phyloP scores from a whole-genome alignment of 2,888 invertebrate genomes.

The Stenodera caucasica region DNA sequence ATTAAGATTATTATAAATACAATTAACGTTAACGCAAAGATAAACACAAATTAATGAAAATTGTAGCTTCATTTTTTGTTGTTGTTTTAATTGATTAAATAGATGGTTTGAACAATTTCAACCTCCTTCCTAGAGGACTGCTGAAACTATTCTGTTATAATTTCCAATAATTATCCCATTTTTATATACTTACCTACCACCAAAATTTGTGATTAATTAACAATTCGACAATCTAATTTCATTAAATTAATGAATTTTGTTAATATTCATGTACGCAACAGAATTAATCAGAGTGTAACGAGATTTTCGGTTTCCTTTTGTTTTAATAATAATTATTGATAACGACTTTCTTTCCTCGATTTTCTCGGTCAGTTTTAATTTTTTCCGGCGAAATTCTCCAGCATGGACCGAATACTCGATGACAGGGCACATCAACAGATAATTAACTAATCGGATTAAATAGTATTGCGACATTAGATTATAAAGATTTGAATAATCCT shows the following conservation, averaged over 20 bases:
- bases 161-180: background rate
- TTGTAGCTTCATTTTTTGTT: conserved; percentile 20
- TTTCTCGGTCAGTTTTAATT: too few species aligned
- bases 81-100: too few species aligned
- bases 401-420: too few species aligned
- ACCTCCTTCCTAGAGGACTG: conserved; percentile 18
- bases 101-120: conserved; percentile 2
- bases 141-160: conserved; percentile 9
- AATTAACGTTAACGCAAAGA: conserved; percentile 7
- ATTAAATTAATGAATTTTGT: too few species aligned
- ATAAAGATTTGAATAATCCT: background rate
- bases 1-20: background rate
- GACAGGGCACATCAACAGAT: background rate
- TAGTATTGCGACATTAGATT: background rate
- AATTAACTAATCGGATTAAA: background rate
- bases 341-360: too few species aligned
- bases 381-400: background rate
- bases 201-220: too few species aligned
- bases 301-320: too few species aligned
- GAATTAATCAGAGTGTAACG: too few species aligned
- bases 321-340: too few species aligned
- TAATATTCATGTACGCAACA: too few species aligned
- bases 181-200: background rate
- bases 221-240: too few species aligned
- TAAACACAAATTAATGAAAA: conserved; percentile 14